Base-by-base conservation (phyloP, 92 coral and sea anemone genomes). In the Epizoanthus scotinus region DNA sequence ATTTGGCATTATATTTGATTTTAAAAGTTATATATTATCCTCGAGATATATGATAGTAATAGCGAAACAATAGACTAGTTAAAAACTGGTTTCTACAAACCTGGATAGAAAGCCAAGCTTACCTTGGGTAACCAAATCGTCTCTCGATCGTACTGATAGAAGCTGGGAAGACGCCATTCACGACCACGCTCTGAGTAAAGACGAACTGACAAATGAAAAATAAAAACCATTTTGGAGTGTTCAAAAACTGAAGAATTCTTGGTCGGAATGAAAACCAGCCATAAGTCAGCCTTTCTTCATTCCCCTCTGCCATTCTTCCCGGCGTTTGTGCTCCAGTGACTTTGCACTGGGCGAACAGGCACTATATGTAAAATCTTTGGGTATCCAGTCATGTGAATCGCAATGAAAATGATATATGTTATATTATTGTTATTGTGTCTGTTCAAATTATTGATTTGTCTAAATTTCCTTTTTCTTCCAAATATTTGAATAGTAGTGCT, bases 221-320 rank as follows among this genome's bases (percentile, higher is more conserved):
- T 50, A 93, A 75, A 38, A 93, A 87, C 90, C 98, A 93, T 82
- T 78, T 81, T 18, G 98, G 87, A 64, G 85, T 70, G 68, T 90
- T 93, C 44, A 93, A 80, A 66, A 89, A 86, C 83, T 93, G 98
- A 7, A 93, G 92, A 78, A 84, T 80, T 44, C 71, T 64, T 18
- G 98, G 98, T 63, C 94, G 94, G 63, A 86, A 67, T 19, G 63
- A 71, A 17, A 90, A 70, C 98, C 98, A 93, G 31, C 98, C 98
- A 67, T 82, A 86, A n/a, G 50, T 59, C 2, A 60, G 17, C 0
- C 8, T 19, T 20, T 24, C 28, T 0, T 24, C 22, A 2, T 8
- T 24, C 1, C 10, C 65, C 17, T 60, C 65, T 27, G 65, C 65
- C 65, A 47, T 47, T 3, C 52, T 47, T 47, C 15, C 17, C 52